Conservation (phyloP, 2,797 vertebrate genomes). For the Xiphophorus birchmanni region DNA sequence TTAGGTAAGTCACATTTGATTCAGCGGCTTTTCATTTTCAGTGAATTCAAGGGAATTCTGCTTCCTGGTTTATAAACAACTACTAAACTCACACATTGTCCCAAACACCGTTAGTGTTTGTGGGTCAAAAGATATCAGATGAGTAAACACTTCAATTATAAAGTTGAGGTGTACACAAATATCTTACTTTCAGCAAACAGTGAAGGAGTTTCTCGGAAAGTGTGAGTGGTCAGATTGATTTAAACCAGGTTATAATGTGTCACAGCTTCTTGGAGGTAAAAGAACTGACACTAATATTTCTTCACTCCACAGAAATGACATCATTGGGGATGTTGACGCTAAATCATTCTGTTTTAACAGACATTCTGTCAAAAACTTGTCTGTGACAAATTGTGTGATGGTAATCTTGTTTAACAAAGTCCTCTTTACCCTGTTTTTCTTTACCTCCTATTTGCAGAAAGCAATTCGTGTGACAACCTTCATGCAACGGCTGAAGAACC, state of each 20-base stretch:
- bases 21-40: constrained; percentile 67
- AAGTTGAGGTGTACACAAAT: constrained; percentile 35
- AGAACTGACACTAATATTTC: constrained; percentile 52
- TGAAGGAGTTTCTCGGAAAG: constrained; percentile 49
- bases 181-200: constrained; percentile 37
- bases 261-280: constrained; percentile 58
- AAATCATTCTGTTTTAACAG: constrained; percentile 51
- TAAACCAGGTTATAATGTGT: constrained; percentile 57
- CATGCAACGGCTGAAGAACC: constrained; percentile 87
- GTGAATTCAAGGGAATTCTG: constrained; percentile 51
- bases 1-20: constrained; percentile 51
- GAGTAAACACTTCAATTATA: constrained; percentile 19
- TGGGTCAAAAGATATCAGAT: constrained; percentile 33
- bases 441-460: constrained; percentile 80
- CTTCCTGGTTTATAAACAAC: constrained; percentile 65
- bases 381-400: constrained; percentile 26
- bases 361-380: constrained; percentile 54
- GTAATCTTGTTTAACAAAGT: constrained; percentile 19
- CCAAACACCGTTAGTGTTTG: constrained; percentile 54
- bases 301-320: constrained; percentile 49
- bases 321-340: constrained; percentile 47
- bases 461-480: constrained; percentile 89
- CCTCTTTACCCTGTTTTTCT: constrained; percentile 38
- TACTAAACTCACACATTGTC: constrained; percentile 44
- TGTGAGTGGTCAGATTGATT: constrained; percentile 67